These are phyloP conservation scores for Falco biarmicus DNA, from an alignment of 2,797 vertebrate genomes.

Conservation along the genomic window DNA sequence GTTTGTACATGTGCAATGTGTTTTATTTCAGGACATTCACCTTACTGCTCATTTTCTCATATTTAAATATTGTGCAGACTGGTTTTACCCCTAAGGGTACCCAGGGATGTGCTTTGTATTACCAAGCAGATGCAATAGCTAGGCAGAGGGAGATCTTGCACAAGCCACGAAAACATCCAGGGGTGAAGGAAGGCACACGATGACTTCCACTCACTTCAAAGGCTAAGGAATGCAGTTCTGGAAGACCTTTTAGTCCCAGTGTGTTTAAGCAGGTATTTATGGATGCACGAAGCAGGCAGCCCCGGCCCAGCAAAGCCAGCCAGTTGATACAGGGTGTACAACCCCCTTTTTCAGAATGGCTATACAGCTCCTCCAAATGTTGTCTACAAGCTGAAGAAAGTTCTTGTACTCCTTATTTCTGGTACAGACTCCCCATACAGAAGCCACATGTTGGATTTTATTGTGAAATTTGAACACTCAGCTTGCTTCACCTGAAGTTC, in stretches of 20 bases:
- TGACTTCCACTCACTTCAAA: background rate
- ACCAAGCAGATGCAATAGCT: background rate
- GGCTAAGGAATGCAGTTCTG: background rate
- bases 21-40: background rate
- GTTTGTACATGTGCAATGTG: accelerated
- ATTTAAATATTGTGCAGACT: background rate
- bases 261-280: background rate
- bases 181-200: accelerated
- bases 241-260: background rate
- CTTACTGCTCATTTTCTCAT: background rate
- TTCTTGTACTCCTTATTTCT: background rate
- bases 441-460: background rate
- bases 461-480: background rate
- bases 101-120: background rate
- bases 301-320: background rate
- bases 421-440: accelerated
- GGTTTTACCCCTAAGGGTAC: background rate
- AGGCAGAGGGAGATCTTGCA: background rate
- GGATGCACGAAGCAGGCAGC: background rate
- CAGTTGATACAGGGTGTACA: background rate
- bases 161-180: background rate
- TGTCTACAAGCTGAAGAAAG: background rate
- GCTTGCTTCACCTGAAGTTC: background rate
- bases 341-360: background rate
- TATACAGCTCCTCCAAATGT: background rate